Evolutionary conservation across 2,888 invertebrate species (phyloP), one percentile per base, ranked within the genome.

Genomic region (Dicyrtomina minuta): DNA sequence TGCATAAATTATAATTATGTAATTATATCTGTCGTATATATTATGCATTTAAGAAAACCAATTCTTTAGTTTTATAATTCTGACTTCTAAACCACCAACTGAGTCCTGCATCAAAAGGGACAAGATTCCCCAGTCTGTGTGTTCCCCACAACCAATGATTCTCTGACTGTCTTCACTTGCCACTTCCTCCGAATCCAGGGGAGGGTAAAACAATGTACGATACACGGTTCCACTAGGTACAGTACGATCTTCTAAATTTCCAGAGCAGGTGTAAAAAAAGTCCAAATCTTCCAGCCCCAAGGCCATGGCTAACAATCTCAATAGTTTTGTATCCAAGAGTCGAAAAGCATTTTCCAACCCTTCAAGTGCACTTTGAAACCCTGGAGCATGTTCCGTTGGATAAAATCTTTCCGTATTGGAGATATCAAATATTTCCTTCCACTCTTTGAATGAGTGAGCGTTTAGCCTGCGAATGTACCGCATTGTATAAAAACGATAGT

Each of bases 1-100:
- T 8, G 33, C 8, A 5, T 33, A 33, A 33, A 8, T n/a, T 33
- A 33, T 3, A 33, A 5, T 3, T 33, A 33, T 33, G 33, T 33
- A n/a, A n/a, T n/a, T n/a, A n/a, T n/a, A n/a, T n/a, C n/a, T n/a
- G n/a, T n/a, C n/a, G n/a, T n/a, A n/a, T n/a, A n/a, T n/a, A n/a
- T n/a, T n/a, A n/a, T n/a, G n/a, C n/a, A n/a, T n/a, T n/a, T n/a
- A n/a, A n/a, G n/a, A n/a, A n/a, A n/a, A n/a, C n/a, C 43, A 41
- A 12, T 41, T 41, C 8, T 12, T 12, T 41, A n/a, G 46, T 15
- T 46, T 46, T 46, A 46, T 6, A 46, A 46, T 6, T n/a, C 4
- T 13, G 15, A 17, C 59, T 39, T 59, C 59, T n/a, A 59, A 39
- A 4, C 59, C 59, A 2, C 59, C 59, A 59, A 59, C 41, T 2